Conservation (phyloP, 2,888 invertebrate species). For the Atrina japonica region DNA sequence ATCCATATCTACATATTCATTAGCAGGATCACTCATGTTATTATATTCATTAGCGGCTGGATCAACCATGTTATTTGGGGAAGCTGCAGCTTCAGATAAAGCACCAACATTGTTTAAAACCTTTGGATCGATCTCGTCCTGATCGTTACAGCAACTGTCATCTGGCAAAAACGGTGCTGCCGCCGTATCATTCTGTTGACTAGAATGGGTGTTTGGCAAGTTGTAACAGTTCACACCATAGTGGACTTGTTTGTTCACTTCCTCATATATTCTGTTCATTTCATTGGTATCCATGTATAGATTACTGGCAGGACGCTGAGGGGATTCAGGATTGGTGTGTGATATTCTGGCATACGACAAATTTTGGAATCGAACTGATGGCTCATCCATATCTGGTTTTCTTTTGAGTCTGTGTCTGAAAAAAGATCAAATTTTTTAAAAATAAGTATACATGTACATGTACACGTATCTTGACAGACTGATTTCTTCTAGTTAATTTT, state of each 20-base stretch:
- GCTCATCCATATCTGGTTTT: conserved; percentile 28
- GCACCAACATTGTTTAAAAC: conserved; percentile 14
- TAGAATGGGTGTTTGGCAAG: not conserved
- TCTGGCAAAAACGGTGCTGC: conserved; percentile 15
- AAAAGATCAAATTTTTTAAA: too few relatives aligned
- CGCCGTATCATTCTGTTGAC: not conserved
- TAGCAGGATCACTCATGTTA: too few relatives aligned
- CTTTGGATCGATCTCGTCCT: conserved; percentile 18
- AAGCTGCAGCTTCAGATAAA: conserved; percentile 1
- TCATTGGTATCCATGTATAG: conserved; percentile 65
- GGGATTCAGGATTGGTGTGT: conserved; percentile 14
- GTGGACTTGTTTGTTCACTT: conserved; percentile 57
- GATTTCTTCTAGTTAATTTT: too few relatives aligned
- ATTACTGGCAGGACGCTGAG: conserved; percentile 48
- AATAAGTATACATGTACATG: too few relatives aligned
- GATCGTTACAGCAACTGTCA: conserved; percentile 15
- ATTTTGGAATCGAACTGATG: conserved; percentile 38
- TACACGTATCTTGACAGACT: too few relatives aligned
- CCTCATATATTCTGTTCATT: conserved; percentile 59
- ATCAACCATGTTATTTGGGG: conserved; percentile 2
- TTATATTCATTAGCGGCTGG: conserved; percentile 1
- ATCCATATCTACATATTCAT: conserved; percentile 36
- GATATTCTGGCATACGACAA: conserved; percentile 31
- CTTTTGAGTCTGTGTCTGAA: conserved; percentile 3
- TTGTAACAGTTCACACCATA: conserved; percentile 43